phyloP scores from a whole-genome alignment of 2,888 invertebrate genomes.

The Drosophila greeni region DNA sequence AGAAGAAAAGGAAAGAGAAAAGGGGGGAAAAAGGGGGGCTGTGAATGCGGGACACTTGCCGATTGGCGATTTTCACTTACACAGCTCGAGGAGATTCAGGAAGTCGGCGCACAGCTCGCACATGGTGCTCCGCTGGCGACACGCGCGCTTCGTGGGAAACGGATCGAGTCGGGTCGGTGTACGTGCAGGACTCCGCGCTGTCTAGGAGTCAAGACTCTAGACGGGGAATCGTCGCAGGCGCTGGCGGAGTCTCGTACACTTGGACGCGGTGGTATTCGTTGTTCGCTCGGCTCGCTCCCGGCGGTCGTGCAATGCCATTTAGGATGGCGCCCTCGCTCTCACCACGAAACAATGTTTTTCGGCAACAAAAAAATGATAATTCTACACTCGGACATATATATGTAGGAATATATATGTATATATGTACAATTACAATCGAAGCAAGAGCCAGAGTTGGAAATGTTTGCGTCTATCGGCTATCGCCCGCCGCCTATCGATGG shows the following conservation, averaged over 20 bases:
- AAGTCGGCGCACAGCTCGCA: slow-evolving; percentile 97
- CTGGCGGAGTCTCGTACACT: slow-evolving; percentile 44
- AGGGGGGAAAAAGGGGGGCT: slow-evolving; percentile 5
- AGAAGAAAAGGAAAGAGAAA: slow-evolving; percentile 16
- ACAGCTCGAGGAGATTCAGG: slow-evolving; percentile 91
- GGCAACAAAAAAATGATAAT: slow-evolving; percentile 51
- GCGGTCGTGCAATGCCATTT: slow-evolving; percentile 67
- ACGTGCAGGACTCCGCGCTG: slow-evolving; percentile 15
- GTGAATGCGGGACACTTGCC: slow-evolving; percentile 14
- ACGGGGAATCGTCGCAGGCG: slow-evolving; percentile 9
- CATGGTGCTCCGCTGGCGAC: slow-evolving; percentile 80
- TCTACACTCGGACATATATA: slow-evolving; percentile 41
- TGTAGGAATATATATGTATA: slow-evolving; percentile 37
- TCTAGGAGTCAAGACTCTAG: slow-evolving; percentile 19
- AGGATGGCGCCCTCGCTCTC: slow-evolving; percentile 55
- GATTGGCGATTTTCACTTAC: slow-evolving; percentile 81
- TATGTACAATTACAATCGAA: slow-evolving; percentile 40
- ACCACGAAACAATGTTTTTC: slow-evolving; percentile 57
- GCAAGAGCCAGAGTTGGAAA: slow-evolving; percentile 33
- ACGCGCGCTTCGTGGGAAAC: neutral
- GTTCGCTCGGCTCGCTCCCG: slow-evolving; percentile 52
- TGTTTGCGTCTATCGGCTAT: slow-evolving; percentile 16
- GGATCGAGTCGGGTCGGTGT: slow-evolving; percentile 2
- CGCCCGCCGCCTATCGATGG: slow-evolving; percentile 9
- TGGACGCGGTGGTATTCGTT: slow-evolving; percentile 59